Percentiles rank a stretch among this genome's conserved stretches.
Evolutionary conservation across 1,140 invertebrate genomes (phyloP).

Genomic region (Cydia splendana): DNA sequence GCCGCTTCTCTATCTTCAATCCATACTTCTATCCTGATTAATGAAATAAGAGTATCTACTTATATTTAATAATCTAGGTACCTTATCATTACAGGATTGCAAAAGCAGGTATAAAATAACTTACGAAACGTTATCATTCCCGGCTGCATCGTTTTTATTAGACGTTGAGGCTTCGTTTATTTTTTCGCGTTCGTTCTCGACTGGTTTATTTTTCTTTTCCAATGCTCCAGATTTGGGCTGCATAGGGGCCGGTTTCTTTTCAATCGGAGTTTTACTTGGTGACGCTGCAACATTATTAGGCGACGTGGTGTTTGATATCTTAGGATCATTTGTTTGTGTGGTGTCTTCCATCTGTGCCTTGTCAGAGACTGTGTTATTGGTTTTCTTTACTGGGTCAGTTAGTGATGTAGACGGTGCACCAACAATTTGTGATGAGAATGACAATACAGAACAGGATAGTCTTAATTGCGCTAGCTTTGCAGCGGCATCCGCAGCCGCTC

Average conservation of each 20-base stretch:
- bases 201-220: not conserved
- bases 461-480: constrained; percentile 65
- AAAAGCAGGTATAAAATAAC: not conserved
- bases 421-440: constrained; percentile 71
- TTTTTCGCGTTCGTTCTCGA: not conserved
- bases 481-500: constrained; percentile 68
- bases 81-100: not conserved
- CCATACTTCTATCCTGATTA: constrained; percentile 64
- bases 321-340: not conserved
- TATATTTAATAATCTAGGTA: not conserved
- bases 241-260: not conserved
- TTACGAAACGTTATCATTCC: constrained; percentile 24
- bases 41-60: constrained; percentile 17
- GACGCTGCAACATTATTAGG: not conserved
- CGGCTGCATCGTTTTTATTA: constrained; percentile 11
- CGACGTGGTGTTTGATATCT: not conserved
- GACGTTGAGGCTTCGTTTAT: constrained; percentile 14
- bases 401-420: constrained; percentile 43
- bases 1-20: constrained; percentile 69
- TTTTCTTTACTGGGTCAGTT: constrained; percentile 23
- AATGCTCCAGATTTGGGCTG: not conserved
- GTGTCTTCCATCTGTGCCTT: not conserved
- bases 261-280: not conserved
- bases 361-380: not conserved
- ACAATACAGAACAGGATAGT: constrained; percentile 70